Evolutionary conservation across 2,888 invertebrate genomes (phyloP).

Genomic region (Polymixis lichenea): DNA sequence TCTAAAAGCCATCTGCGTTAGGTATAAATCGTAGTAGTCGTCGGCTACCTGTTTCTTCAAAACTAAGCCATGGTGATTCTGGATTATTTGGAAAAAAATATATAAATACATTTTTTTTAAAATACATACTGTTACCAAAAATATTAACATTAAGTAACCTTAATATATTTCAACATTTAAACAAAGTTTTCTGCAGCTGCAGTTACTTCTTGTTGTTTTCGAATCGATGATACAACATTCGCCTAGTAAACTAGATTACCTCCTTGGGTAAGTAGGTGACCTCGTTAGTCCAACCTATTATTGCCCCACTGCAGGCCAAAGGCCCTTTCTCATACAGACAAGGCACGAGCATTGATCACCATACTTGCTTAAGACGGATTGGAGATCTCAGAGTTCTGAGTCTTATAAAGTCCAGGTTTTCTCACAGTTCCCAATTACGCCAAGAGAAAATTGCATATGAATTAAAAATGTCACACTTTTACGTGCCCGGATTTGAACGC

Average conservation of each 20-base stretch:
- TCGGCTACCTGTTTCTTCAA: conserved; percentile 93
- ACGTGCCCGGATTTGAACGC: not conserved
- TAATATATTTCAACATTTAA: not conserved
- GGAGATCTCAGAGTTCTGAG: not conserved
- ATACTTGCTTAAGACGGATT: not conserved
- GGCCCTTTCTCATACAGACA: not conserved
- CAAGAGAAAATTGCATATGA: not conserved
- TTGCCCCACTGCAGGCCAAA: no score
- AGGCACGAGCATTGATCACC: not conserved
- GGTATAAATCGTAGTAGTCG: conserved; percentile 92
- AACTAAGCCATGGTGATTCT: conserved; percentile 85
- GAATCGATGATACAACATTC: not conserved
- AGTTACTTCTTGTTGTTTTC: not conserved
- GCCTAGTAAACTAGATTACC: not conserved
- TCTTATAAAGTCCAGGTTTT: no score
- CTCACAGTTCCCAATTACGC: no score
- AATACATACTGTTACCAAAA: not conserved
- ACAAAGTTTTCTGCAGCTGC: not conserved
- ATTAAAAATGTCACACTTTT: not conserved
- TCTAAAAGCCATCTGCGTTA: conserved; percentile 88
- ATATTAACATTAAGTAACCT: not conserved
- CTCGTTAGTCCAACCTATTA: no score
- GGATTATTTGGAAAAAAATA: conserved; percentile 64
- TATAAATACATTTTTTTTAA: not conserved
- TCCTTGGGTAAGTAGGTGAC: no score